These are phyloP conservation scores for Ammodramus savannarum DNA, from an alignment of 2,113 vertebrate species.

Conservation along the genomic window DNA sequence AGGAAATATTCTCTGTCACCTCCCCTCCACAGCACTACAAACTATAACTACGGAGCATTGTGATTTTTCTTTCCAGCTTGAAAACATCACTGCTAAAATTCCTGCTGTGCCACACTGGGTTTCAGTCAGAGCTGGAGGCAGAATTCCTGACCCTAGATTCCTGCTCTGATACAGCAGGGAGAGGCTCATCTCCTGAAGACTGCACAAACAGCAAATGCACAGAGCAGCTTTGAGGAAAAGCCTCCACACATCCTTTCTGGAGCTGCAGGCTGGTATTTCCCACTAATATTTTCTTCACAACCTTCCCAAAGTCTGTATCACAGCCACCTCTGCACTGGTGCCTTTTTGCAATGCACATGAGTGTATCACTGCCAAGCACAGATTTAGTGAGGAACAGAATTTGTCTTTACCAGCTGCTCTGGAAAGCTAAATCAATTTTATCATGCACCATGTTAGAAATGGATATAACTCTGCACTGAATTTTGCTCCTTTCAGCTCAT, in stretches of 20 bases:
- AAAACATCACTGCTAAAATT: neutral
- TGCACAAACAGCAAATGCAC: neutral
- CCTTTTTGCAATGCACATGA: neutral
- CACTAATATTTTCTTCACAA: neutral
- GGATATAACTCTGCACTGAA: neutral
- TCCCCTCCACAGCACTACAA: neutral
- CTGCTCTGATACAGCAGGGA: neutral
- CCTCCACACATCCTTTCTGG: neutral
- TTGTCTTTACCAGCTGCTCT: slow-evolving; percentile 5
- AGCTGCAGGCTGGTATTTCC: neutral
- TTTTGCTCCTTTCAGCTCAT: neutral
- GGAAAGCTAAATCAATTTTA: neutral
- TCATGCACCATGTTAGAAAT: neutral
- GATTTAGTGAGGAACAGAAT: neutral
- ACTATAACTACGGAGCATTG: neutral
- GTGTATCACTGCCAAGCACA: neutral
- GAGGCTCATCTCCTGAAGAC: neutral
- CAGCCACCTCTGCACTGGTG: neutral
- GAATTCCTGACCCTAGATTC: neutral
- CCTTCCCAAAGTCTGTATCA: neutral
- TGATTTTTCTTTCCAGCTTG: neutral
- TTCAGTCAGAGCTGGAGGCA: neutral
- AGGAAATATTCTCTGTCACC: neutral
- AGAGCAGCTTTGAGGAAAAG: neutral
- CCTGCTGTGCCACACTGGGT: neutral